Base-by-base conservation (phyloP, 2,888 invertebrate species). In the Nasonovia ribisnigri region DNA sequence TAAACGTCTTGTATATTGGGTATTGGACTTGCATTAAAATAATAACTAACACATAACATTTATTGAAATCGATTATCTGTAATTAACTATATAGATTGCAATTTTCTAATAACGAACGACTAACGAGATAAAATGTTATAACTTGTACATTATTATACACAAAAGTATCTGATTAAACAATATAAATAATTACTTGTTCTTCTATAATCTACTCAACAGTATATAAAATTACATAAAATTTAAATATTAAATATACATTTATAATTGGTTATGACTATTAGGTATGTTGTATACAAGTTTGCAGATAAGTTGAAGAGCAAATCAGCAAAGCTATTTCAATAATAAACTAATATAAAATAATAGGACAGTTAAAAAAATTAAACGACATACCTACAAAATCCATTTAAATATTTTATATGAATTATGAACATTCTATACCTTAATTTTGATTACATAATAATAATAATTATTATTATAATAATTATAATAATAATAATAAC, bases 251-350 rank as follows among this genome's bases (percentile, higher is more conserved):
- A 67, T 5, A 77, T 77, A n/a, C 1, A 60, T 90, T 60, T 67
- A n/a, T 46, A 60, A 90, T 67, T 90, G 24, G 3, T 88, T 42
- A 43, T 20, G 6, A 57, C 3, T 29, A n/a, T n/a, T n/a, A n/a
- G n/a, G n/a, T 29, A 29, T 29, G 11, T 16, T 77, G 36, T 77
- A 36, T 29, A 48, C 1, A 57, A 67, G 36, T 48, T n/a, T 67
- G 67, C n/a, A n/a, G n/a, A 67, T 67, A 67, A 36, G 48, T 90
- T 10, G 60, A 90, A 67, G 46, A 67, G 36, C 13, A 77, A n/a
- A 77, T 36, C 36, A n/a, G 77, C 88, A 60, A 48, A 46, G 10
- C 43, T 90, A 67, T 48, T 90, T 90, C 24, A 90, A 90, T 67
- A 90, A 29, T 29, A 16, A 77, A 77, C 8, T 77, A 77, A 36